Base-by-base conservation (phyloP, 2,888 invertebrate genomes). In the Drosophila dives region DNA sequence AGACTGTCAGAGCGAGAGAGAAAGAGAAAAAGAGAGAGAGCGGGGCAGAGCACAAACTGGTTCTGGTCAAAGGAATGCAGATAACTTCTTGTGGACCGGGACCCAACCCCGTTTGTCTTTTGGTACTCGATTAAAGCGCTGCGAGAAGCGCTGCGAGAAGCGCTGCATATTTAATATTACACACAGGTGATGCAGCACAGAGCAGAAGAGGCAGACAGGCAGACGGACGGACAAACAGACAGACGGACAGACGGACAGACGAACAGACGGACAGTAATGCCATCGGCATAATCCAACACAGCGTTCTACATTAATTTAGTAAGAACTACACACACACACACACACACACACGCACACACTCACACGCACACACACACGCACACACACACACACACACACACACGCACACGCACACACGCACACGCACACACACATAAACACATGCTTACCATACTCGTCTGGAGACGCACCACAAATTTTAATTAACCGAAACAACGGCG, bases 401-500 rank as follows among this genome's bases (percentile, higher is more conserved):
- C 3, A 45, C n/a, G n/a, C 33, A 60, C 38, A 40, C 45, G 23
- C 55, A 65, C 62, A 69, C 62, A 67, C 38, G 62, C 55, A 70
- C 38, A 2, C 15, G 40, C 33, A 60, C 38, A 40, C 48, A n/a
- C 10, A 45, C 3, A 45, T 38, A 38, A 40, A n/a, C 45, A 45
- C 48, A 54, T 23, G 42, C 40, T 54, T 36, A 50, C 33, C 50
- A 48, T 42, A 63, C 45, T 38, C 60, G 53, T 56, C 64, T 68
- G 61, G 58, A 64, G 53, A 64, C 65, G 71, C 73, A 89, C 88
- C 86, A 87, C 86, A 87, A 89, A 87, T 89, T 82, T 87, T 87
- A 87, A 87, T 87, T 87, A 87, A 87, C 88, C 83, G 75, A 86
- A 86, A 89, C 86, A 86, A 87, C 81, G 80, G 80, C 88, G 80